Evolutionary conservation across 2,113 vertebrate species (phyloP), one percentile per base, ranked within the genome.

Genomic region (Chloebia gouldiae): DNA sequence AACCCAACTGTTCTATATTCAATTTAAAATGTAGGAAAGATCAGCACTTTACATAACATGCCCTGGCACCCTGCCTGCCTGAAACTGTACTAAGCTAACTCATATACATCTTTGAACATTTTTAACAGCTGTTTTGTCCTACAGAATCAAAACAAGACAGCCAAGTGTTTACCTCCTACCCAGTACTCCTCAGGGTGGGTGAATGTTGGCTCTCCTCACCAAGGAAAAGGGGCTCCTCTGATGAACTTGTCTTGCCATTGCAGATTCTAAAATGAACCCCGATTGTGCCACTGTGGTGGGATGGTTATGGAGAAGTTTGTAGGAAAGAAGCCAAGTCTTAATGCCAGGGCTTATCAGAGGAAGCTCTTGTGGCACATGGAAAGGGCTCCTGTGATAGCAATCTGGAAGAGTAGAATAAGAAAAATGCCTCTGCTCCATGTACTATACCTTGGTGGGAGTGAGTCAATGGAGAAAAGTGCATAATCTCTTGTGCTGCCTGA

Each of bases 21-120:
- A 86, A 79, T 95, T 95, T 93, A 76, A 76, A 47, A 73, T 14
- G 25, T 70, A 70, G 79, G 68, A 44, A 88, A 80, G 76, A 87
- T 89, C 90, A 93, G 68, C 88, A 56, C 57, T 96, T 96, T 97
- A 95, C 50, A 73, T 97, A 97, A 97, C 16, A 37, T 16, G 24
- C 35, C 42, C 57, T 85, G 92, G 94, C 85, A 80, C 63, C 30
- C 51, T 86, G 88, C 85, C 79, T 50, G 60, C 80, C 37, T 54
- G 59, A 68, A 78, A 75, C 24, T 12, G 3, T 44, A 28, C 12
- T 24, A 82, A 23, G 28, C 18, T 50, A n/a, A 31, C 44, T 51
- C 47, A 39, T 83, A 42, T 31, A 35, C 22, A 24, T 47, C 40
- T 77, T 37, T 23, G 31, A 70, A 77, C 6, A 37, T 25, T 85